Evolutionary conservation across 1,140 invertebrate genomes (phyloP).

Genomic region (Gryon sp.): DNA sequence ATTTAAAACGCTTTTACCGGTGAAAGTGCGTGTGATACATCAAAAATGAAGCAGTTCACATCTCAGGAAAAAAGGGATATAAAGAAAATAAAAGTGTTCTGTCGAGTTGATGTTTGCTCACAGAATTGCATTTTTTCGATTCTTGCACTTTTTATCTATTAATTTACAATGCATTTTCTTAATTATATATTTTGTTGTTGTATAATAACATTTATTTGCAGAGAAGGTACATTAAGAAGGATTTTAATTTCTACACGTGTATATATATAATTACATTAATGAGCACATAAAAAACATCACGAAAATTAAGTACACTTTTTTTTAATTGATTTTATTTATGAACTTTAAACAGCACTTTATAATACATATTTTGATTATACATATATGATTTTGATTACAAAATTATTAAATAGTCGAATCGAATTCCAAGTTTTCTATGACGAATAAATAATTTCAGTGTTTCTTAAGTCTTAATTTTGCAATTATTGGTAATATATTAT

Average conservation of each 20-base stretch:
- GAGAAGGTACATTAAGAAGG: background rate
- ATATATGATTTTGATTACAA: too few species aligned
- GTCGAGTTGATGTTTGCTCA: constrained; percentile 37
- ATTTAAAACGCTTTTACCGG: constrained; percentile 47
- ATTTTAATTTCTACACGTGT: background rate
- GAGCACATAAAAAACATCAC: constrained; percentile 23
- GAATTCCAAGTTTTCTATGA: too few species aligned
- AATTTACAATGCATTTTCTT: background rate
- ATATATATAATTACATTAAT: constrained; percentile 28
- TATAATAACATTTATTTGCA: background rate
- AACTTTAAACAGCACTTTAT: too few species aligned
- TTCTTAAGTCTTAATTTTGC: too few species aligned
- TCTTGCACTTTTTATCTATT: constrained; percentile 1
- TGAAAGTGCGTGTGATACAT: constrained; percentile 52
- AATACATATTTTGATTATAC: too few species aligned
- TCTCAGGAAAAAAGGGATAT: constrained; percentile 14
- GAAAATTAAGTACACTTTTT: constrained; percentile 2
- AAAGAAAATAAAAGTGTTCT: constrained; percentile 7
- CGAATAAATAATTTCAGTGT: too few species aligned
- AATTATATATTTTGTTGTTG: too few species aligned
- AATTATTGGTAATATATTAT: too few species aligned
- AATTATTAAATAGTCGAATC: too few species aligned
- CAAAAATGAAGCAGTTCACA: constrained; percentile 51
- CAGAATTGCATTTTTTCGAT: constrained; percentile 17
- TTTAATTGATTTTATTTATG: constrained; percentile 7